Percentiles rank a stretch among this genome's conserved stretches.
Conservation (phyloP, 2,113 vertebrate species). For the Sula dactylatra region DNA sequence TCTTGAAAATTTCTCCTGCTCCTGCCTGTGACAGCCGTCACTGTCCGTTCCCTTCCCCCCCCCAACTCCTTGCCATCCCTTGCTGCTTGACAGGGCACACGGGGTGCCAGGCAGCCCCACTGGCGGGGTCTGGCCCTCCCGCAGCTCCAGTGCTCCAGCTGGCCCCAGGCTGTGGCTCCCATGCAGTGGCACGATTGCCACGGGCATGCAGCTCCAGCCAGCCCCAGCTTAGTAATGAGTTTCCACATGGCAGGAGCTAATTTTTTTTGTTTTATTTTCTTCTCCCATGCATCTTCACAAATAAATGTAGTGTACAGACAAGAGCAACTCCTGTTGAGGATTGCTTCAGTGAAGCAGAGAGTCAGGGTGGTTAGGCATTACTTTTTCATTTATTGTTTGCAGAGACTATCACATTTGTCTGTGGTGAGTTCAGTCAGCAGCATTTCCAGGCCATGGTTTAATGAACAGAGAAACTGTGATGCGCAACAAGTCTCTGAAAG, state of each 20-base stretch:
- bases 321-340: background rate
- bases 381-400: background rate
- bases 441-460: background rate
- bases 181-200: background rate
- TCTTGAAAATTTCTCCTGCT: no score
- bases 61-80: background rate
- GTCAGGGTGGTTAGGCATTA: background rate
- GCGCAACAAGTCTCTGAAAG: no score
- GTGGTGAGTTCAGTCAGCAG: background rate
- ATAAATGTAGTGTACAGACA: rapidly evolving
- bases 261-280: no score
- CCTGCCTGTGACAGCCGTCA: background rate
- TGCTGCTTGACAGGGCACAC: background rate
- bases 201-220: background rate
- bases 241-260: background rate
- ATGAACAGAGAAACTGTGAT: background rate
- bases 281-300: no score
- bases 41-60: background rate
- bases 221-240: background rate
- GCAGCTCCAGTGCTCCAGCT: no score
- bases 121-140: background rate
- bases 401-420: rapidly evolving
- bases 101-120: background rate
- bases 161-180: background rate
- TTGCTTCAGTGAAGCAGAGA: no score